A percentile compares a stretch with the other conserved stretches of the same genome.
Evolutionary conservation across 2,797 vertebrate species (phyloP).

Genomic region (Psittacula echo): DNA sequence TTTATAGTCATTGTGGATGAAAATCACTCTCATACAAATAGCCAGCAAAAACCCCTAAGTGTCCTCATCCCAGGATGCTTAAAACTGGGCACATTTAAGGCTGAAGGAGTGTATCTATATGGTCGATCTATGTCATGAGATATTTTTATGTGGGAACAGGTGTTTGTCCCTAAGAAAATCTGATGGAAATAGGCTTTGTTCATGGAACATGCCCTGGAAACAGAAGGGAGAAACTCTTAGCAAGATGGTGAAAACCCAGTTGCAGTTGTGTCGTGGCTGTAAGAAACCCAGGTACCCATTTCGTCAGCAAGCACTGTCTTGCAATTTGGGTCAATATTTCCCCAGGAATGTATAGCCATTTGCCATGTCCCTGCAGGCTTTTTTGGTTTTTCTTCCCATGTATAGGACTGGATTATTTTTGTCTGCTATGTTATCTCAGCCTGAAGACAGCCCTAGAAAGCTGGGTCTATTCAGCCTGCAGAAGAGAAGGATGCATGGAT

Average conservation of each 20-base stretch:
- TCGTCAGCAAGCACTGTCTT: neutral
- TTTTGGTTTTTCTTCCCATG: neutral
- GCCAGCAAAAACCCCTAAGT: neutral
- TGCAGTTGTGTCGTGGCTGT: neutral
- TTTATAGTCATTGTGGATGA: slow-evolving; percentile 15
- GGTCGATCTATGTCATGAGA: neutral
- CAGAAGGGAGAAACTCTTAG: neutral
- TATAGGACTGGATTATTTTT: neutral
- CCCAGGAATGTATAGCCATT: neutral
- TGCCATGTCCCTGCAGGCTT: neutral
- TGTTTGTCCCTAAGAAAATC: neutral
- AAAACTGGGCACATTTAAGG: neutral
- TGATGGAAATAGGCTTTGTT: neutral
- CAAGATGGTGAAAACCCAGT: neutral
- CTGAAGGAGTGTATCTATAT: neutral
- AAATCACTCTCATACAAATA: neutral
- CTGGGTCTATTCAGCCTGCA: too few relatives aligned
- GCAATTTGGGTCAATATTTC: neutral
- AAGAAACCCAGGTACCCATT: neutral
- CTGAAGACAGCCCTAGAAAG: too few relatives aligned
- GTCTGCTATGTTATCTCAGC: neutral
- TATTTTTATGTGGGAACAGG: neutral
- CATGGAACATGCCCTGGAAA: neutral
- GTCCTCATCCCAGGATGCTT: neutral
- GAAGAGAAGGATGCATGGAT: too few relatives aligned